Percentiles rank a stretch among this genome's conserved stretches.
Conservation (phyloP, 1,140 invertebrate species). For the Sweltsa coloradensis region DNA sequence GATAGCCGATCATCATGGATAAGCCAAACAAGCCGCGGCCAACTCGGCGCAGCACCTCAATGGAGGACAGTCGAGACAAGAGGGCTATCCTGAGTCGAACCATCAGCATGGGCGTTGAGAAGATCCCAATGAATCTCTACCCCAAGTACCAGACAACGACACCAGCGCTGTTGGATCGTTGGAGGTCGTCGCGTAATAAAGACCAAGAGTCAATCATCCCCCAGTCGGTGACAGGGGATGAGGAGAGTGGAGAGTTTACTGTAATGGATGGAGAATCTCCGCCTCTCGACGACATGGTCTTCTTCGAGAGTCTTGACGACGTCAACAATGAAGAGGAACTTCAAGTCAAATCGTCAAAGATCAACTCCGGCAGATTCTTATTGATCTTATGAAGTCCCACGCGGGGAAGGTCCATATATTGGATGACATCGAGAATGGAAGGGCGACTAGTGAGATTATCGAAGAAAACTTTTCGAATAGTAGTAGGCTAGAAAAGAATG, state of each 20-base stretch:
- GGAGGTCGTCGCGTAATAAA: too few relatives aligned
- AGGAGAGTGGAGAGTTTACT: not conserved
- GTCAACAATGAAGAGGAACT: not conserved
- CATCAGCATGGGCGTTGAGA: constrained; percentile 23
- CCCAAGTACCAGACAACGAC: constrained; percentile 21
- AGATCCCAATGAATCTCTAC: constrained; percentile 12
- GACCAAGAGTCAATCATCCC: too few relatives aligned
- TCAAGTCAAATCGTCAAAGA: not conserved
- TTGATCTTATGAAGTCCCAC: constrained; percentile 40
- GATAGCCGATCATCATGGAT: too few relatives aligned
- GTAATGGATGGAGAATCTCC: constrained; percentile 11
- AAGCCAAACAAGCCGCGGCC: too few relatives aligned
- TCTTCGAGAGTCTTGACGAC: constrained; percentile 13
- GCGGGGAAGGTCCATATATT: constrained; percentile 34
- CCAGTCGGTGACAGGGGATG: too few relatives aligned
- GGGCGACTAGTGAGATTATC: not conserved
- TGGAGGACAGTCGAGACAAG: too few relatives aligned
- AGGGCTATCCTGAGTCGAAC: constrained; percentile 23
- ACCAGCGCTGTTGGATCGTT: constrained; percentile 24
- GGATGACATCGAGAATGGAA: constrained; percentile 34
- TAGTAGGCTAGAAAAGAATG: constrained; percentile 44
- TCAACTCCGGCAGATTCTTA: not conserved
- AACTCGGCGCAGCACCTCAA: too few relatives aligned
- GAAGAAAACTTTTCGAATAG: constrained; percentile 24
- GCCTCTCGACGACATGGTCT: constrained; percentile 11